phyloP scores from a whole-genome alignment of 1,140 invertebrate genomes.

The Hydropsyche tenuis region DNA sequence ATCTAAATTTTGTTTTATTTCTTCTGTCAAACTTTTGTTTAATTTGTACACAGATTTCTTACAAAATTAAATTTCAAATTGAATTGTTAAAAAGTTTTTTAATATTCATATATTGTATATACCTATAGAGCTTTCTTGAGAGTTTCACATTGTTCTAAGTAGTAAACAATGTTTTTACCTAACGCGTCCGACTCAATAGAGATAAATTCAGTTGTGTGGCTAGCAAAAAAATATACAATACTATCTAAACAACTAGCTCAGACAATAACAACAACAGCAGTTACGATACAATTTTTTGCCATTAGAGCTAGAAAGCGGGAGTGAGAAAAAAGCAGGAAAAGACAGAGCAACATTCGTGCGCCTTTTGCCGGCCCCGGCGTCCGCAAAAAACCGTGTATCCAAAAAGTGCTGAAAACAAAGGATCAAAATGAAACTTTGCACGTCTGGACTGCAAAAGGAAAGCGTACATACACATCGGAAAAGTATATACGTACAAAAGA shows the following conservation, averaged over 20 bases:
- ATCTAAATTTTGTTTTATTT: too few species aligned
- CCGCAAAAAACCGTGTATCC: slow-evolving; percentile 39
- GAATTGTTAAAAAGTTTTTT: too few species aligned
- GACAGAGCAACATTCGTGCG: neutral
- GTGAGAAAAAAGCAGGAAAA: neutral
- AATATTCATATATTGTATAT: too few species aligned
- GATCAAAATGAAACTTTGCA: slow-evolving; percentile 50
- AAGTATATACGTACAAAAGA: slow-evolving; percentile 33
- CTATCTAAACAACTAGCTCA: neutral
- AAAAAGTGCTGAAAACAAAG: slow-evolving; percentile 50
- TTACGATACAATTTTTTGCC: slow-evolving; percentile 18
- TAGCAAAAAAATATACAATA: too few species aligned
- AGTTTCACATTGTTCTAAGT: too few species aligned
- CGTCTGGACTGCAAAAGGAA: slow-evolving; percentile 35
- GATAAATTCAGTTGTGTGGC: too few species aligned
- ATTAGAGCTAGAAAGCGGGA: neutral
- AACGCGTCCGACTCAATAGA: too few species aligned
- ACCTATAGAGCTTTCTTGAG: too few species aligned
- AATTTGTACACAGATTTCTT: too few species aligned
- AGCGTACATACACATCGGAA: neutral
- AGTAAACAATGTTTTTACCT: too few species aligned
- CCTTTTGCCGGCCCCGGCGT: slow-evolving; percentile 17
- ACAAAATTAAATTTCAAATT: too few species aligned
- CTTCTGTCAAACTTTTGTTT: too few species aligned
- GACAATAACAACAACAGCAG: neutral